Evolutionary conservation across 2,113 vertebrate species (phyloP), one percentile per base, ranked within the genome.

Genomic region (Podocnemis expansa): DNA sequence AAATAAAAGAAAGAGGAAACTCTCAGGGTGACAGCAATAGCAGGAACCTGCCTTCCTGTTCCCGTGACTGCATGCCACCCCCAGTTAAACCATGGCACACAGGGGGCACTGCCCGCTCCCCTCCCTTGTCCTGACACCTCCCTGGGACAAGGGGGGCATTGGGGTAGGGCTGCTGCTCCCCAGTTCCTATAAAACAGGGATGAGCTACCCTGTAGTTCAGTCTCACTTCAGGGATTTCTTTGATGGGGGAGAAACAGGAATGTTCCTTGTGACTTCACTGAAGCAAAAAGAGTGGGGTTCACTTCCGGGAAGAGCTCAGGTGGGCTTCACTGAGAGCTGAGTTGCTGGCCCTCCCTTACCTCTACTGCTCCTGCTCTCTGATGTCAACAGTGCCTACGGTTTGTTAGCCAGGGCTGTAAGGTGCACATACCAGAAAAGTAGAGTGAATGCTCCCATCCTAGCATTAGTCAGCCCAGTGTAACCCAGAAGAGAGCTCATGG

Each of bases 391-490:
- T 51, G n/a, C 16, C 14, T 5, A 27, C 67, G 2, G 27, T 13
- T 41, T 16, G 10, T 78, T 31, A 19, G 75, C 76, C 29, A 31
- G 6, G 27, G 45, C 43, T 29, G 9, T 9, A 25, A 45, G 29
- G 76, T 29, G 75, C 75, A 78, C 67, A 38, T 16, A 8, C 54
- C 27, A 38, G 3, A 56, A 8, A 27, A 31, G 38, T 12, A 55
- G 24, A 16, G 24, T 25, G n/a, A 45, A 41, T 47, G 24, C 1
- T 2, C 1, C 0, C 16, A 3, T 2, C 31, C 2, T 10, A 54
- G 52, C 3, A 1, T 0, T 0, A 45, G 56, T 19, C 41, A 45
- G 56, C 24, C 41, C 24, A 0, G 14, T 13, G 12, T 78, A 85
- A 4, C 27, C 6, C 8, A 1, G 6, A 3, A 9, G 25, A 76